Base-by-base conservation (phyloP, 1,140 invertebrate species). In the Neuroterus valhalla region DNA sequence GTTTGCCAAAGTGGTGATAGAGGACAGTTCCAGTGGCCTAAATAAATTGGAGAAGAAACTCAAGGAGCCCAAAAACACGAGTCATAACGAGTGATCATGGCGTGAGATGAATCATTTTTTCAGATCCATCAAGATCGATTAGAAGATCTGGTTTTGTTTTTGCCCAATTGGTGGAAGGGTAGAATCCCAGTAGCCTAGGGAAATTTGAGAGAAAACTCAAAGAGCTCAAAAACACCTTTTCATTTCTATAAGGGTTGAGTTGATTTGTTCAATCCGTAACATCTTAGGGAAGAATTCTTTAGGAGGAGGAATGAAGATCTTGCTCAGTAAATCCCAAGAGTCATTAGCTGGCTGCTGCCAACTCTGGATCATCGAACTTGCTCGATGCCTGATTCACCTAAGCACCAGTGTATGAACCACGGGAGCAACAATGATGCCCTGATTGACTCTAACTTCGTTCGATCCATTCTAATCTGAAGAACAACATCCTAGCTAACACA, bases 331-430 rank as follows among this genome's bases (percentile, higher is more conserved):
- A 26, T 90, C 44, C 85, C 90, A 0, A 90, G 93, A 66, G 93
- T 94, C 2, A 94, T 96, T 15, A 97, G 96, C 85, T 91, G 96
- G 68, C 96, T 97, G 82, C 84, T 93, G 3, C 91, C 93, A 0
- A 92, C 97, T 48, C 92, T 94, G 0, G 86, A 86, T n/a, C 91
- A 92, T 48, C 89, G 97, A 11, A 96, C 94, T 0, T 98, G 97
- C 86, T 85, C 91, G 31, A 88, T 90, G 66, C 96, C 96, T 0
- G 92, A 91, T 0, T 96, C 98, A 46, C 92, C 93, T 0, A 92
- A 93, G 42, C 94, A 97, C 81, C 97, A 95, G 94, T 98, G 96
- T 83, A 94, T 95, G 15, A 97, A 96, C 81, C 93, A 95, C 75
- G 91, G 91, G 70, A 92, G 90, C 11, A 84, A 86, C 50, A 91